Percentiles rank a stretch among this genome's conserved stretches.
These are phyloP conservation scores for Schlechtendalia chinensis DNA, from an alignment of 1,140 invertebrate genomes.

Conservation along the genomic window DNA sequence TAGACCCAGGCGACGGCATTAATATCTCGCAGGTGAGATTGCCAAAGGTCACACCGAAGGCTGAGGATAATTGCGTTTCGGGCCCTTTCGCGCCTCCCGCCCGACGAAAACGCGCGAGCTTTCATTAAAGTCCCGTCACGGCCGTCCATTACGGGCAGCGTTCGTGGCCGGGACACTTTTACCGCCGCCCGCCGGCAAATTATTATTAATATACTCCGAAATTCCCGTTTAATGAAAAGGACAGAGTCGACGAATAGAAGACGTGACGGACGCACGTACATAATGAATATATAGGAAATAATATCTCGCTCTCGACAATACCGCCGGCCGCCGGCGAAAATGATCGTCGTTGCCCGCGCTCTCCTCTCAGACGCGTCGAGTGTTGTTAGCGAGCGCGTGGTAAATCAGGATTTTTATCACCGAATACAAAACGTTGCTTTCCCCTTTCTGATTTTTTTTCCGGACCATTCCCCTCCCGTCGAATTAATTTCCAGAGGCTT, in stretches of 20 bases:
- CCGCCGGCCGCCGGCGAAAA: no score
- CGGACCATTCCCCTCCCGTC: no score
- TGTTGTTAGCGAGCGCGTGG: background rate
- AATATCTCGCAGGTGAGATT: conserved; percentile 46
- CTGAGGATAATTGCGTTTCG: conserved; percentile 45
- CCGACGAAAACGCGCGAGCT: background rate
- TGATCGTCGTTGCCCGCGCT: no score
- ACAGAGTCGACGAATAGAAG: conserved; percentile 35
- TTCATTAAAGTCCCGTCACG: conserved; percentile 49
- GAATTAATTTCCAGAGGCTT: conserved; percentile 39
- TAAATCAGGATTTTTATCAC: conserved; percentile 42
- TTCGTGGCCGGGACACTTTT: conserved; percentile 46
- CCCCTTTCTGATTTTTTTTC: conserved; percentile 29
- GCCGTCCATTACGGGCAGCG: conserved; percentile 16
- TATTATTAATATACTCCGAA: conserved; percentile 49
- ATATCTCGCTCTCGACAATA: background rate
- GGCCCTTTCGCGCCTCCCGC: conserved; percentile 21
- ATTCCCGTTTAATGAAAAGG: conserved; percentile 48
- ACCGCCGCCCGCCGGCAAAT: conserved; percentile 30
- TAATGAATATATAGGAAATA: conserved; percentile 26
- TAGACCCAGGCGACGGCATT: conserved; percentile 32
- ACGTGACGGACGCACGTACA: conserved; percentile 9
- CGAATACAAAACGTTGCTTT: background rate
- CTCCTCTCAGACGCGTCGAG: background rate
- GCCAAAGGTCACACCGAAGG: conserved; percentile 39